Conservation (phyloP, 64 coral and sea anemone genomes). For the Trachythela sp. region DNA sequence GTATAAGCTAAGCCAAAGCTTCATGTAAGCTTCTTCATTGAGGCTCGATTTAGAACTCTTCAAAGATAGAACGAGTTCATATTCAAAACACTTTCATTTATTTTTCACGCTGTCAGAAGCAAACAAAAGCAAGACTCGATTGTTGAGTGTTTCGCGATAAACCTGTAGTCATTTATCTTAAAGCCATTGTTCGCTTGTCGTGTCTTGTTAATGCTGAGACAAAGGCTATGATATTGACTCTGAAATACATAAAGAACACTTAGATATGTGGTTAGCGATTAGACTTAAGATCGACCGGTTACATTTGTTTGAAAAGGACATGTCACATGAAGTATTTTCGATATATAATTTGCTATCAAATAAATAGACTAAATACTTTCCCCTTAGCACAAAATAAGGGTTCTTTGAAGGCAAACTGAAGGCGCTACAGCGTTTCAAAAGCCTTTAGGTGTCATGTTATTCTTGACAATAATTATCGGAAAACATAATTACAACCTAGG, state of each 20-base stretch:
- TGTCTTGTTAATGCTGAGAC: neutral
- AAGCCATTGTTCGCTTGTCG: neutral
- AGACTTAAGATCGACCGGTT: neutral
- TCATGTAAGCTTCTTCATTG: too few relatives aligned
- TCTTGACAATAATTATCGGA: neutral
- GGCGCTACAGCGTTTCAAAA: neutral
- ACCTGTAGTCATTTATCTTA: neutral
- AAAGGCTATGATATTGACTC: neutral
- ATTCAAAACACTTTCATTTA: neutral
- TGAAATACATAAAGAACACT: neutral
- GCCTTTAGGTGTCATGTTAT: neutral
- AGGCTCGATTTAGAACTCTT: too few relatives aligned
- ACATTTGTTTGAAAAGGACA: neutral
- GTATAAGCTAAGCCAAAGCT: too few relatives aligned
- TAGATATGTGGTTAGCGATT: neutral
- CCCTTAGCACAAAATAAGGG: neutral
- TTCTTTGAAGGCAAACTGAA: neutral
- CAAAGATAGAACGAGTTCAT: too few relatives aligned
- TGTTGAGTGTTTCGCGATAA: neutral
- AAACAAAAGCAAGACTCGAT: neutral
- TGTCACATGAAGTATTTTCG: neutral
- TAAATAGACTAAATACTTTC: neutral
- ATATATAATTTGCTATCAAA: neutral
- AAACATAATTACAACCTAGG: neutral
- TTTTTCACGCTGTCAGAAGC: neutral